Base-by-base conservation (phyloP, 2,113 vertebrate species). In the Psittacula cyanocephala region DNA sequence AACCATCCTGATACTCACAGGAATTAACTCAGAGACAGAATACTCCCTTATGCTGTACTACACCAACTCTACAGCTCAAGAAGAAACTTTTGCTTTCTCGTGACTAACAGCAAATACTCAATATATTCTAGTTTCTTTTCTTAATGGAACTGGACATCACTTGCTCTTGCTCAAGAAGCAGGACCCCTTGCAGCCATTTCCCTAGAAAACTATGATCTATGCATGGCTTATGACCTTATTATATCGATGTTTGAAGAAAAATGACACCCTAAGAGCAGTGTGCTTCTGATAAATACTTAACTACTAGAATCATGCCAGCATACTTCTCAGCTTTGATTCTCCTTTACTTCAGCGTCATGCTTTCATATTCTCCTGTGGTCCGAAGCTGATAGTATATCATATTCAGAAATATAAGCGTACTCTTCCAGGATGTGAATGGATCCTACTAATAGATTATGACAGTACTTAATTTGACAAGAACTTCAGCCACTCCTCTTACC, bases 281-380 rank as follows among this genome's bases (percentile, higher is more conserved):
- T 86, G 47, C 81, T 88, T 50, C 57, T 84, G 28, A 63, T 91
- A 85, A 95, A 95, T 85, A 85, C 84, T 93, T 81, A 89, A 89
- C 84, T 37, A 86, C n/a, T 24, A 81, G 44, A 82, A 71, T 59
- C 41, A 76, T 33, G 78, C 41, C 84, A 81, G 76, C 11, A 55
- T 20, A 75, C 7, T 89, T 84, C 62, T 81, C 35, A 84, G 47
- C 41, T 57, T 57, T 65, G 62, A 39, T 50, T 84, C 47, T 84
- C 57, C 35, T 75, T 29, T 41, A 41, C 37, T 81, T 71, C 35
- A 89, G 55, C 64, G 64, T 46, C 11, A 11, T 19, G 24, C 10
- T 62, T 91, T 55, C 33, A 35, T 57, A 44, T 67, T 57, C 49
- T n/a, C 19, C 67, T 23, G 5, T 1, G 28, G 33, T 27, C 74